Conservation (phyloP, 2,113 vertebrate genomes). For the Mus musculus region GRCm39 chr10:75644501-75645000, state of each 20-base stretch:
- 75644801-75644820: background rate
- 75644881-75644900: no score
- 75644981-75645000: no score
- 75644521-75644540: no score
- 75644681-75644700: background rate
- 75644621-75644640: background rate
- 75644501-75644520: background rate
- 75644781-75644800: background rate
- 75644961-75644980: no score
- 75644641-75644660: background rate
- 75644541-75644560: no score
- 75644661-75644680: background rate
- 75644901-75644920: no score
- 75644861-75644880: no score
- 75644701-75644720: background rate
- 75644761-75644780: background rate
- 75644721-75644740: background rate
- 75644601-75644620: no score
- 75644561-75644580: no score
- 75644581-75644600: no score
- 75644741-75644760: background rate
- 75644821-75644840: background rate
- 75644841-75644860: background rate
- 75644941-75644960: no score
- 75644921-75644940: no score